Conservation (phyloP, 2,113 vertebrate species). For the Catharus minimus region DNA sequence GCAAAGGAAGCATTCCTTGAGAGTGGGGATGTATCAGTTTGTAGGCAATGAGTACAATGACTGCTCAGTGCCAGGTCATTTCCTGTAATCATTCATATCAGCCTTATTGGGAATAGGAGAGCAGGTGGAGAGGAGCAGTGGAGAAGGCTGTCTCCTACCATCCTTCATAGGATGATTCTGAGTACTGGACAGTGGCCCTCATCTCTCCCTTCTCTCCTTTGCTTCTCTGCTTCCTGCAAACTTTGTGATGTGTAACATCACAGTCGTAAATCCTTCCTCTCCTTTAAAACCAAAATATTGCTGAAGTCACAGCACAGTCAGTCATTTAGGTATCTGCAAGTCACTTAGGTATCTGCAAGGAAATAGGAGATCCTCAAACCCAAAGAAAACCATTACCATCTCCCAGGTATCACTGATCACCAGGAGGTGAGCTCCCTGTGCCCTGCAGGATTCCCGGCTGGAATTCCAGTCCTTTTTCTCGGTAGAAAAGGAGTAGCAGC, state of each 20-base stretch:
- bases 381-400: conserved; percentile 32
- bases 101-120: background rate
- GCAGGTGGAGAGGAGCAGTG: background rate
- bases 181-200: background rate
- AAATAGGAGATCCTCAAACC: background rate
- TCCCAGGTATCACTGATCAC: background rate
- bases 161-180: background rate
- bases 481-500: conserved; percentile 65
- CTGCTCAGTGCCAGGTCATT: background rate
- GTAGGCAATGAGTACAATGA: background rate
- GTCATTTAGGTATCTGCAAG: background rate
- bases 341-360: background rate
- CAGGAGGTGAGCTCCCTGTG: conserved; percentile 43
- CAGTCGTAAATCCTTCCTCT: background rate
- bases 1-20: background rate
- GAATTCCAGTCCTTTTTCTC: conserved; percentile 51
- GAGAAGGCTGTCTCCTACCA: background rate
- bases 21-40: background rate
- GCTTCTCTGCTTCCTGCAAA: background rate
- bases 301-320: background rate
- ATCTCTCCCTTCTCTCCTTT: background rate
- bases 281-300: background rate
- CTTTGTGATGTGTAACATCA: background rate
- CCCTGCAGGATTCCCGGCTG: conserved; percentile 48
- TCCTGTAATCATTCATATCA: background rate